Conservation (phyloP, 2,113 vertebrate genomes). For the Sylvia atricapilla region DNA sequence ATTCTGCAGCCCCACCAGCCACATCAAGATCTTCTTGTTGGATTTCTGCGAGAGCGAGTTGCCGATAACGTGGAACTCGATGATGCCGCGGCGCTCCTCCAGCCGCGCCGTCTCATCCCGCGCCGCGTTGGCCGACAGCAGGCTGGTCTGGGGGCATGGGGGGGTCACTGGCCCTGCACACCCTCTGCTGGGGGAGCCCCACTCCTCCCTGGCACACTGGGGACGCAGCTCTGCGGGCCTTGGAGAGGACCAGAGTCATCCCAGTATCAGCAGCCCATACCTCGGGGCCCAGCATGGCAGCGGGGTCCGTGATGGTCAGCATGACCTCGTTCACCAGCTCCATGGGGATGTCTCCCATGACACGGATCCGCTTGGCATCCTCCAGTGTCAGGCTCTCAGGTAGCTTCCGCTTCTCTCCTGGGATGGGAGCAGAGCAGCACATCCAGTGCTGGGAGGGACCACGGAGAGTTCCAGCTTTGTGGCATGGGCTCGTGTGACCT, state of each 20-base stretch:
- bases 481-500: fast-evolving
- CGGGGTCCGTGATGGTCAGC: constrained; percentile 97
- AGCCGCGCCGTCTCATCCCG: constrained; percentile 94
- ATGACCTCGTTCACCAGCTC: constrained; percentile 98
- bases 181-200: fast-evolving
- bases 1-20: constrained; percentile 96
- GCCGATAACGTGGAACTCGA: constrained; percentile 97
- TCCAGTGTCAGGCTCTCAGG: constrained; percentile 92
- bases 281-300: constrained; percentile 97
- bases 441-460: neutral
- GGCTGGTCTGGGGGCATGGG: constrained; percentile 81
- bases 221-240: neutral
- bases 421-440: fast-evolving
- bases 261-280: constrained; percentile 15
- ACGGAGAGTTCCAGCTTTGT: neutral
- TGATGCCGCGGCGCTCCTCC: constrained; percentile 95
- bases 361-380: constrained; percentile 94
- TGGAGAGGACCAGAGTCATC: neutral
- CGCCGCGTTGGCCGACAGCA: constrained; percentile 93
- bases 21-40: constrained; percentile 97
- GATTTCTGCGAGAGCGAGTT: constrained; percentile 97
- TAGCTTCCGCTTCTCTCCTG: constrained; percentile 95
- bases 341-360: constrained; percentile 99
- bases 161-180: neutral
- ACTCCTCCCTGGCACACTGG: neutral